Evolutionary conservation across 2,888 invertebrate genomes (phyloP), one percentile per base, ranked within the genome.

Genomic region (Lepidochrysops patricia): DNA sequence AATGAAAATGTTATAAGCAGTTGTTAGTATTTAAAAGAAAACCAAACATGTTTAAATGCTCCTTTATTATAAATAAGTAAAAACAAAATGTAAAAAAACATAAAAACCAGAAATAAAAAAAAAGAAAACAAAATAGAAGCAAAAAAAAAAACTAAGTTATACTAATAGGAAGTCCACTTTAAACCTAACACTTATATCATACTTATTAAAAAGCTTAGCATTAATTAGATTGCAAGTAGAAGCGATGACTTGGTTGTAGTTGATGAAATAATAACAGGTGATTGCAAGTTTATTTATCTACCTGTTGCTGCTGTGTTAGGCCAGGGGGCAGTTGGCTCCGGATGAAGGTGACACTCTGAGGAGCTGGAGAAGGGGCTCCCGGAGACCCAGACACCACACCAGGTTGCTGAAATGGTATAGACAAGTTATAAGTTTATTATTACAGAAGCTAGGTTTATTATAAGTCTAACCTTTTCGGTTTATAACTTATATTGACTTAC

Each of bases 291-390:
- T 72, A 37, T 58, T 48, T 6, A 3, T 50, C 19, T 61, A 92
- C 90, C 82, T 92, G 92, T 66, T 92, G 92, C 60, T 91, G 92
- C 61, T 90, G 92, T 0, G 89, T 90, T 0, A 93, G 82, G 0
- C 93, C 93, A 0, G 92, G 92, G 0, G 93, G 92, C 63, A 93
- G 89, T 66, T 93, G 93, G 62, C 93, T 92, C 48, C 94, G 90
- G 26, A 94, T 93, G 64, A 92, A 91, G 3, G 94, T 93, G 52
- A 94, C 93, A 64, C 93, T 93, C 57, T 91, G 90, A 0, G 88
- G 80, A 0, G 86, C 87, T 0, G 84, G 83, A 0, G 91, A 69
- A n/a, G 77, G 79, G 1, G 80, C 74, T 2, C 84, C 84, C 0
- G 82, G 82, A 0, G 84, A 77, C 0, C 82, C 85, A 0, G 76